Evolutionary conservation across 2,888 invertebrate species (phyloP).

Genomic region (Synanthedon vespiformis): DNA sequence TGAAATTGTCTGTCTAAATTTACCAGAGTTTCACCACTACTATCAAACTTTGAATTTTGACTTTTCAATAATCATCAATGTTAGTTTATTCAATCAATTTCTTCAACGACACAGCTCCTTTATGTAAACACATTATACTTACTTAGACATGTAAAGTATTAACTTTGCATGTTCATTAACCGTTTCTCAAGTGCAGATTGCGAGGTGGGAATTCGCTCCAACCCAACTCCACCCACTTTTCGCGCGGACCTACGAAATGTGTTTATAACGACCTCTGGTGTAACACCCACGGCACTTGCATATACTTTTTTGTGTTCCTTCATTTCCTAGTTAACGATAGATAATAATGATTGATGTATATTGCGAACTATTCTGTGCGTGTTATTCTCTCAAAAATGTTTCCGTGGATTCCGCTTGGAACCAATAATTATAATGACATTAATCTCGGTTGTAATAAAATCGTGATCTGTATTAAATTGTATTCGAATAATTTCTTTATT

Average conservation of each 20-base stretch:
- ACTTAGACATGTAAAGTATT: too few relatives aligned
- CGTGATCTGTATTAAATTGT: constrained; percentile 11
- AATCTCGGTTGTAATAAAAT: constrained; percentile 27
- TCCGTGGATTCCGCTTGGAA: constrained; percentile 14
- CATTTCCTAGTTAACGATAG: constrained; percentile 45
- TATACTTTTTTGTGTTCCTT: constrained; percentile 13
- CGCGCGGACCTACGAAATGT: constrained; percentile 49
- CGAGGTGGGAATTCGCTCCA: constrained; percentile 21
- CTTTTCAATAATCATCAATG: too few relatives aligned
- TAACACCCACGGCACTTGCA: constrained; percentile 44
- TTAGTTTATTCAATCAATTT: too few relatives aligned
- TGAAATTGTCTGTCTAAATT: too few relatives aligned
- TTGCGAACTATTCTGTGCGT: constrained; percentile 21
- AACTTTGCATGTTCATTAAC: constrained; percentile 28
- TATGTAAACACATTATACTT: too few relatives aligned
- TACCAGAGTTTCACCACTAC: too few relatives aligned
- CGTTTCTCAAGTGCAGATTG: constrained; percentile 32
- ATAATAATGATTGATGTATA: constrained; percentile 39
- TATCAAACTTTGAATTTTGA: too few relatives aligned
- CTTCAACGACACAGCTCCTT: too few relatives aligned
- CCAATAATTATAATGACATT: constrained; percentile 46
- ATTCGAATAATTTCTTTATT: background rate
- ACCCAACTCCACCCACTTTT: constrained; percentile 45
- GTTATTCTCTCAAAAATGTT: constrained; percentile 22
- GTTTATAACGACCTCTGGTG: constrained; percentile 50